A percentile compares a stretch with the other conserved stretches of the same genome.
phyloP scores from a whole-genome alignment of 2,113 vertebrate species.

The Piprites chloris region DNA sequence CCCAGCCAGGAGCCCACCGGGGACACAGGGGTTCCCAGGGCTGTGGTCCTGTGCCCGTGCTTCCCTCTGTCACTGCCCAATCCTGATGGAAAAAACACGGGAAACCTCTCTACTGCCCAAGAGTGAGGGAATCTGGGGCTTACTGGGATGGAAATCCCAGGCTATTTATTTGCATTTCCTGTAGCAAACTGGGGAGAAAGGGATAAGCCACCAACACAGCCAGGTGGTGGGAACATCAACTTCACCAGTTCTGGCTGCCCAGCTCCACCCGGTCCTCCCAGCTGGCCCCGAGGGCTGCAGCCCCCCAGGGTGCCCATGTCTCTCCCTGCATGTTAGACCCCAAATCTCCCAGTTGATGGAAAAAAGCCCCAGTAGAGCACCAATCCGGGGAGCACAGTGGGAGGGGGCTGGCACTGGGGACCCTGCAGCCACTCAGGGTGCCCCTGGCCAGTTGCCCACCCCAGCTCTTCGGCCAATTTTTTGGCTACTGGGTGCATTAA shows the following conservation, averaged over 20 bases:
- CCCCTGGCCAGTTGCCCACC: background rate
- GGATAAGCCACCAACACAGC: background rate
- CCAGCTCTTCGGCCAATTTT: background rate
- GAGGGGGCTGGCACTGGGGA: background rate
- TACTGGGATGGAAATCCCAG: background rate
- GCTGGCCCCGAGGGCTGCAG: background rate
- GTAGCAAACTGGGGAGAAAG: background rate
- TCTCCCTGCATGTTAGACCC: background rate
- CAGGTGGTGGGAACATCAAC: background rate
- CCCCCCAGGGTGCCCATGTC: fast-evolving
- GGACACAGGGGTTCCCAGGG: fast-evolving
- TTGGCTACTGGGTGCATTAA: background rate
- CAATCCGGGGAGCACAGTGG: fast-evolving
- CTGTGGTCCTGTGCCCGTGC: fast-evolving
- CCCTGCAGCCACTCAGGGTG: fast-evolving
- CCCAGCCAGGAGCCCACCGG: background rate
- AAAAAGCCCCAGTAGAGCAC: background rate
- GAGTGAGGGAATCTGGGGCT: background rate
- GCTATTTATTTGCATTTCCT: background rate
- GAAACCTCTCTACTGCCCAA: background rate
- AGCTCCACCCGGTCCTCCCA: background rate
- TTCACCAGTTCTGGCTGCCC: background rate
- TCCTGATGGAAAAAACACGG: fast-evolving
- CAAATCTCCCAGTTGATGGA: background rate
- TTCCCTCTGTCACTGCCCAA: background rate